Base-by-base conservation (phyloP, 2,113 vertebrate genomes). In the Erpornis zantholeuca region DNA sequence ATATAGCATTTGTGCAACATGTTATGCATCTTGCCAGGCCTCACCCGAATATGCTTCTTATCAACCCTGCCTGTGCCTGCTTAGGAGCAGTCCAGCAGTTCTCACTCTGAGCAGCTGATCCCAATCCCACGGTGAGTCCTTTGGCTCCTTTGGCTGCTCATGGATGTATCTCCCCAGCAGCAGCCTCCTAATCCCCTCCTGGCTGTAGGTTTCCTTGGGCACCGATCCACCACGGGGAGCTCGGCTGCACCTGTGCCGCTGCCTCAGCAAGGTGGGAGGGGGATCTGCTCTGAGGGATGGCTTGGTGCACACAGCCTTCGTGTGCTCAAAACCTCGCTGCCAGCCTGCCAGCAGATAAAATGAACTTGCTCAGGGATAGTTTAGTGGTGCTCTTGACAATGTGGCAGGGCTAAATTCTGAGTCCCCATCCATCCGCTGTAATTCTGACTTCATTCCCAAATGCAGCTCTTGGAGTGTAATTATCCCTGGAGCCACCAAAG, bases 121-220 rank as follows among this genome's bases (percentile, higher is more conserved):
- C 21, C 1, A 0, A 25, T 27, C 66, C 70, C 15, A 5, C 61
- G 76, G 54, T 0, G 0, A 45, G 19, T 49, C 49, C 42, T 42
- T 23, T 35, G n/a, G 10, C 44, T 57, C 12, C 38, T 54, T 11
- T 23, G 61, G 35, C n/a, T 72, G 28, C 36, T 38, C 44, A 28
- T 0, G 9, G 56, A 15, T 5, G 10, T 23, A 16, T 61, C 15
- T 61, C 8, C 18, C 36, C 61, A 44, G 65, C 35, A 65, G 0
- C 28, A 73, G 38, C 11, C 4, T 0, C 84, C 65, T 60, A 38
- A 52, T 49, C 47, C 50, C 20, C 40, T 5, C 53, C 29, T 12
- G n/a, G 47, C n/a, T 4, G 1, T 35, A 2, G 1, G 0, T 64
- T 38, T 53, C 70, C 31, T 33, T 24, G 42, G 28, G 25, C 40